Evolutionary conservation across 2,888 invertebrate species (phyloP).

Genomic region (Lasioglossum pauxillum): DNA sequence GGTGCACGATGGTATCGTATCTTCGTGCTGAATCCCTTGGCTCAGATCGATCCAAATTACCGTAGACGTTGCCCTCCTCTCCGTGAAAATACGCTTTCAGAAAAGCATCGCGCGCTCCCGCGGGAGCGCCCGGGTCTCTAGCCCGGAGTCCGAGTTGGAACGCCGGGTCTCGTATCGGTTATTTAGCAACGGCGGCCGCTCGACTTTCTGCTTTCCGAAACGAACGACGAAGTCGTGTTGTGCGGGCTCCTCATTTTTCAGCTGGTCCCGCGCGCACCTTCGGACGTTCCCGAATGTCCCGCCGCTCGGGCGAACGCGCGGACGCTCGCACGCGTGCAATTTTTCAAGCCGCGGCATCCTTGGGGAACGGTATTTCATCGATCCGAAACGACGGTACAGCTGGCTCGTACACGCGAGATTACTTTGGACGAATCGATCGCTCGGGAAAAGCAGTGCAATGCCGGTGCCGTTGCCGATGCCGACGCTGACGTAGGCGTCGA

Average conservation of each 20-base stretch:
- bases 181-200: neutral
- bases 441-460: conserved; percentile 8
- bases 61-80: neutral
- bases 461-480: neutral
- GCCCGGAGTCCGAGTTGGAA: neutral
- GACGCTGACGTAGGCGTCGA: neutral
- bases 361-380: conserved; percentile 34
- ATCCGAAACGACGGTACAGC: neutral
- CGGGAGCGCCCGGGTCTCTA: neutral
- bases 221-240: neutral
- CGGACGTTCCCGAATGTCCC: conserved; percentile 8
- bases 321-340: conserved; percentile 13
- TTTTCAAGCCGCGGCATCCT: conserved; percentile 29
- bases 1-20: neutral
- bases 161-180: neutral
- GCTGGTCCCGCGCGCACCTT: neutral
- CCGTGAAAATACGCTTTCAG: neutral
- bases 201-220: neutral
- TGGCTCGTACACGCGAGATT: conserved; percentile 20
- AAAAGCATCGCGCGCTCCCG: neutral
- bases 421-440: conserved; percentile 35
- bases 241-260: neutral
- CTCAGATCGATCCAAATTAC: neutral
- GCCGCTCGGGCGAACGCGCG: neutral
- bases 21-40: conserved; percentile 8